These are phyloP conservation scores for Xiphophorus maculatus DNA, from an alignment of 2,113 vertebrate species.

Conservation along the genomic window DNA sequence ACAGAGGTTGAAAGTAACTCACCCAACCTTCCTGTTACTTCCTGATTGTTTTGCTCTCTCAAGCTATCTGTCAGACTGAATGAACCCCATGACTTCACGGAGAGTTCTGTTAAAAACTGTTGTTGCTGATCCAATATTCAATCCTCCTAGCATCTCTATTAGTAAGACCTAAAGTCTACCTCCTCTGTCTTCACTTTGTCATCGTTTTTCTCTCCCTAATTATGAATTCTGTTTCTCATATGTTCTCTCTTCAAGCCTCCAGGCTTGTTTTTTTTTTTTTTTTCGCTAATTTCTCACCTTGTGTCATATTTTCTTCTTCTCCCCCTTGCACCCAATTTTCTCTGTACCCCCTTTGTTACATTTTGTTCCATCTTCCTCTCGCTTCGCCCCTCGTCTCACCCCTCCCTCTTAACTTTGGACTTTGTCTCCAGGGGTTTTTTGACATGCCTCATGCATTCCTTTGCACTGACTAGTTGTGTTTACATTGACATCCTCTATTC, in stretches of 20 bases:
- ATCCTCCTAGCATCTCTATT: too few species aligned
- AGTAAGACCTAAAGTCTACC: too few species aligned
- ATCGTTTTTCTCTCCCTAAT: background rate
- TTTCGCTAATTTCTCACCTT: slow-evolving; percentile 27
- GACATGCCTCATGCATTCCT: slow-evolving; percentile 75
- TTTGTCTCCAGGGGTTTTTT: slow-evolving; percentile 53
- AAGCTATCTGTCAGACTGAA: too few species aligned
- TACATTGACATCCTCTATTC: slow-evolving; percentile 70
- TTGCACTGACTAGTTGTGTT: slow-evolving; percentile 73
- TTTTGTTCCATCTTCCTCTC: slow-evolving; percentile 29
- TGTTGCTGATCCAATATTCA: too few species aligned
- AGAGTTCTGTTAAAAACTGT: too few species aligned
- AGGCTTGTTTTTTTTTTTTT: slow-evolving; percentile 17
- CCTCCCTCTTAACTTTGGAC: slow-evolving; percentile 51
- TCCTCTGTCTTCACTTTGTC: background rate
- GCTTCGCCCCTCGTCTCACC: slow-evolving; percentile 33
- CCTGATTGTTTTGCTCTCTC: too few species aligned
- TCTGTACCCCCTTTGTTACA: slow-evolving; percentile 34
- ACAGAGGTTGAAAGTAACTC: too few species aligned
- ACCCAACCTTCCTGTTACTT: too few species aligned
- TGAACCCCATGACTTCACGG: too few species aligned
- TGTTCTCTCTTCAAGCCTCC: background rate
- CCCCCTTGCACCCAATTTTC: slow-evolving; percentile 4
- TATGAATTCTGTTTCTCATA: background rate
- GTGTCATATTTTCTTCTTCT: slow-evolving; percentile 25